Evolutionary conservation across 2,113 vertebrate genomes (phyloP).

Genomic region (Leptocoma aspasia): DNA sequence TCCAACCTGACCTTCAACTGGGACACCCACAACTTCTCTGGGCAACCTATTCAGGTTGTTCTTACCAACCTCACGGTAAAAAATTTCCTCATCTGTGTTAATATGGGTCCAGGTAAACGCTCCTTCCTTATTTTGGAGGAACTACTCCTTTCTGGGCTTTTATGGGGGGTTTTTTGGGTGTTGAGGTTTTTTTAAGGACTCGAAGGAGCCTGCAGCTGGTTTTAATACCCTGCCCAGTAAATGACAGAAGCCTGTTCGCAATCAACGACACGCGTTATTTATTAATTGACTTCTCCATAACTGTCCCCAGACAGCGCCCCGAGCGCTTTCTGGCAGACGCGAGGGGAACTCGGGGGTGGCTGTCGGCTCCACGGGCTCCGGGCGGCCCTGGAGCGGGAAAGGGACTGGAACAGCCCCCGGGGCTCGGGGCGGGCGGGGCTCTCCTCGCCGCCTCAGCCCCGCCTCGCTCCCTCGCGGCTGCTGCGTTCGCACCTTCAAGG

Average conservation of each 20-base stretch:
- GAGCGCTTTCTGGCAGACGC: background rate
- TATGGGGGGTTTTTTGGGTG: accelerated
- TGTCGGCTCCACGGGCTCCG: accelerated
- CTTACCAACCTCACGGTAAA: background rate
- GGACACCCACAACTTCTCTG: background rate
- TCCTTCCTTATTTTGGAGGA: background rate
- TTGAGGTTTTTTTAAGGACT: background rate
- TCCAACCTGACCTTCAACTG: background rate
- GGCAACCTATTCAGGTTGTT: background rate
- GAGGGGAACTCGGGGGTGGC: too few species aligned
- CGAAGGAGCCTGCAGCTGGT: background rate
- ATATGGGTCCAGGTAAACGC: accelerated
- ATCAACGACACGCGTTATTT: background rate
- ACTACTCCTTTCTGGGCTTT: background rate
- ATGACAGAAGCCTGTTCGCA: background rate
- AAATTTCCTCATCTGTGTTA: background rate
- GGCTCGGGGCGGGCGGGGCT: background rate
- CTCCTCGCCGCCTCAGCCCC: background rate
- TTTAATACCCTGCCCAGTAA: background rate
- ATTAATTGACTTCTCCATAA: background rate
- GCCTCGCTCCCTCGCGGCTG: background rate
- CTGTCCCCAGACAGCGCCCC: background rate
- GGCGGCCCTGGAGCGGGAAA: background rate
- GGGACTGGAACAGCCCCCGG: accelerated
- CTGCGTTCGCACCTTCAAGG: background rate